Base-by-base conservation (phyloP, 2,797 vertebrate genomes). In the Thunnus albacares region DNA sequence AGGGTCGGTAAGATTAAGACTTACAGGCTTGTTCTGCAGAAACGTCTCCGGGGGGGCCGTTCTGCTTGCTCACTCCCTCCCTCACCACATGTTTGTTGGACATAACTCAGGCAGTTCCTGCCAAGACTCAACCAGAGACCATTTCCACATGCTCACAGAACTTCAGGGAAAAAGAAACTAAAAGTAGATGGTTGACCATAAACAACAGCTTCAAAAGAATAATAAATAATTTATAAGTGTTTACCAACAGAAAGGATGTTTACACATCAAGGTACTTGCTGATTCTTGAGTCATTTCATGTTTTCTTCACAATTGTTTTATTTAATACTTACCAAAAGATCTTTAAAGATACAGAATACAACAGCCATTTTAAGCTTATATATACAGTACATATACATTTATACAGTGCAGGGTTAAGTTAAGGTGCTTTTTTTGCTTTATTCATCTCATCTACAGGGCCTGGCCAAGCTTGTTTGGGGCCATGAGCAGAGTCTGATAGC, bases 91-190 rank as follows among this genome's bases (percentile, higher is more conserved):
- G 71, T 49, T 84, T 87, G 24, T 81, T 87, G 80, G 82, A 83
- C 2, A 0, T 4, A 53, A 57, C n/a, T 62, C 22, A 9, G 3
- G 7, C 14, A 0, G 17, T 41, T 81, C 70, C 24, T 90, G 85
- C 85, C 85, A 90, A 90, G 66, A 62, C 45, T 70, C 74, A 65
- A 70, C 86, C 69, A 47, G 66, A 84, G 80, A 51, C n/a, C 35
- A 6, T 85, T 91, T 80, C 68, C 84, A 80, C 81, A 67, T 17
- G 43, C 68, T 83, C 76, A 56, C 69, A 81, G 10, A 0, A 41
- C 41, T 84, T 89, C 63, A 41, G 6, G 78, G 76, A 76, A 90
- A 90, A 57, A 24, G 88, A 92, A 91, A 92, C 38, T 80, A 60
- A 86, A 85, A 81, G 64, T 81, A 26, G 24, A 51, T 15, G 3